Evolutionary conservation across 2,797 vertebrate species (phyloP).

Genomic region (Gymnocypris eckloni): DNA sequence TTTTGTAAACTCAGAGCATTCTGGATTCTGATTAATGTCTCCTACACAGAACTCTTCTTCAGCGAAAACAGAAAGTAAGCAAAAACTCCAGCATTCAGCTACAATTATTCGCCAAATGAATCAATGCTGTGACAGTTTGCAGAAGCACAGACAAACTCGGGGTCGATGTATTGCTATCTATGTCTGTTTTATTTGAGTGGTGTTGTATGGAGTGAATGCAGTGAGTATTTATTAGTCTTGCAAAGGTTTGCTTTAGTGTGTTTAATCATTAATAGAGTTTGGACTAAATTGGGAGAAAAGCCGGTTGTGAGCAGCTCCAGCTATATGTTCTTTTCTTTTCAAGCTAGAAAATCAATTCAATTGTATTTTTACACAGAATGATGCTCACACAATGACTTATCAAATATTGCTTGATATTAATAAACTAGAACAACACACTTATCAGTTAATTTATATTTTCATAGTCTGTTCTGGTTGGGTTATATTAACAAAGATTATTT

Average conservation of each 20-base stretch:
- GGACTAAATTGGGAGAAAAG: slow-evolving; percentile 12
- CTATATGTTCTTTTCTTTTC: background rate
- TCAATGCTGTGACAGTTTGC: slow-evolving; percentile 48
- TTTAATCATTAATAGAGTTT: slow-evolving; percentile 35
- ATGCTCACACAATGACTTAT: background rate
- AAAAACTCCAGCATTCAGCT: slow-evolving; percentile 31
- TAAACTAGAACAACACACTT: background rate
- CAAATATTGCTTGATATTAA: background rate
- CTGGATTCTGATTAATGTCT: background rate
- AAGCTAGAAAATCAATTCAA: background rate
- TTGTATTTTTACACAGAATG: background rate
- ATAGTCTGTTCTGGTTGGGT: background rate
- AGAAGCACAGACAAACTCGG: slow-evolving; percentile 29
- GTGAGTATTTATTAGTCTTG: slow-evolving; percentile 23
- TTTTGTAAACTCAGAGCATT: background rate
- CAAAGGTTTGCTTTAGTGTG: slow-evolving; percentile 11
- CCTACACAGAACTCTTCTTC: background rate
- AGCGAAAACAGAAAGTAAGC: slow-evolving; percentile 16
- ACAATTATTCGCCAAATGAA: slow-evolving; percentile 37
- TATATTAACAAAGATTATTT: background rate
- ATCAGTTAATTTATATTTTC: background rate
- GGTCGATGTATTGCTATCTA: slow-evolving; percentile 24
- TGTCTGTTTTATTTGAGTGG: slow-evolving; percentile 20
- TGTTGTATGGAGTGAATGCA: slow-evolving; percentile 8
- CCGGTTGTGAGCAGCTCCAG: background rate